These are phyloP conservation scores for Delia radicum DNA, from an alignment of 1,140 invertebrate species.

Conservation along the genomic window DNA sequence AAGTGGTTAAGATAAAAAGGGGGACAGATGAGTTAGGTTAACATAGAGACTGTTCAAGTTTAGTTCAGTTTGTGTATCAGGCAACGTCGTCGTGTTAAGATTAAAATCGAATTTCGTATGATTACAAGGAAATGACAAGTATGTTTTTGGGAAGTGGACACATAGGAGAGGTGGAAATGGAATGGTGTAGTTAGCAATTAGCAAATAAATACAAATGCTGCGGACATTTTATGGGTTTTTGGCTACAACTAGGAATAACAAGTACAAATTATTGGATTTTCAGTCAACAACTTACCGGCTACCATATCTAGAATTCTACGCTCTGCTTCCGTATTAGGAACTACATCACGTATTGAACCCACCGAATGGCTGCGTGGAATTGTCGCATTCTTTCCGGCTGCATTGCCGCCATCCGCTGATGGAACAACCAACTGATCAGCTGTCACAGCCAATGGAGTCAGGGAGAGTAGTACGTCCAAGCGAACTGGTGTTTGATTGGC, in stretches of 20 bases:
- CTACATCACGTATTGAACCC: slow-evolving; percentile 67
- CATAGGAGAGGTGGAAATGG: neutral
- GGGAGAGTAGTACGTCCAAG: slow-evolving; percentile 81
- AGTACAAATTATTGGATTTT: neutral
- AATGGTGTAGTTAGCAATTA: too few relatives aligned
- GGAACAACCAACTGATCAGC: slow-evolving; percentile 69
- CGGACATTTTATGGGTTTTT: too few relatives aligned
- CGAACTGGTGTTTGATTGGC: slow-evolving; percentile 87
- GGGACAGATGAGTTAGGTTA: slow-evolving; percentile 43
- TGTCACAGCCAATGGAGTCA: slow-evolving; percentile 70
- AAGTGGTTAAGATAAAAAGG: slow-evolving; percentile 37
- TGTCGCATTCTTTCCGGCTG: slow-evolving; percentile 41
- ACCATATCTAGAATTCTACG: slow-evolving; percentile 69
- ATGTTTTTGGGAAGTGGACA: neutral
- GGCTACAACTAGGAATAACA: too few relatives aligned
- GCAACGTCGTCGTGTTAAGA: neutral
- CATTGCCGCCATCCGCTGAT: slow-evolving; percentile 43
- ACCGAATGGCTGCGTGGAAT: slow-evolving; percentile 64
- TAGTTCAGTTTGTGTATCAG: slow-evolving; percentile 48
- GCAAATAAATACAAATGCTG: too few relatives aligned
- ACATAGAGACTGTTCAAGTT: slow-evolving; percentile 31
- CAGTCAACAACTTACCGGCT: slow-evolving; percentile 56
- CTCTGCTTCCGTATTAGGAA: slow-evolving; percentile 60
- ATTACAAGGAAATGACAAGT: neutral
- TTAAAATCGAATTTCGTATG: neutral